Percentiles rank a stretch among this genome's conserved stretches.
Conservation (phyloP, 2,113 vertebrate species). For the Lucifuga dentata region DNA sequence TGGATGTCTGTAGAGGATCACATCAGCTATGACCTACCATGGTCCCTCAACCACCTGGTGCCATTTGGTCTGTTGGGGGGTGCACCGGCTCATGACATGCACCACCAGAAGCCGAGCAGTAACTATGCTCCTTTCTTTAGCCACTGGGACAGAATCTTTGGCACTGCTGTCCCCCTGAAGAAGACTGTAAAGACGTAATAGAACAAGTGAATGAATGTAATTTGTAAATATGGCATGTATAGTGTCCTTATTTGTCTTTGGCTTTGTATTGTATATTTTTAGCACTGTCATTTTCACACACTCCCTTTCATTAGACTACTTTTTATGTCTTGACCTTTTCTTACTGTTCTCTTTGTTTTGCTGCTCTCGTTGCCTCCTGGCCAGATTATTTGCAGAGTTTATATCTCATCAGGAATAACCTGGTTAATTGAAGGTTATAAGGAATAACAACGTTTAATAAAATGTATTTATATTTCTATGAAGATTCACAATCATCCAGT, state of each 20-base stretch:
- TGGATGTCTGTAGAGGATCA: constrained; percentile 83
- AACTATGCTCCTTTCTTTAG: constrained; percentile 83
- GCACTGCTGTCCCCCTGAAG: constrained; percentile 53
- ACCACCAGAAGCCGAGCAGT: constrained; percentile 77
- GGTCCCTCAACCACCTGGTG: constrained; percentile 72
- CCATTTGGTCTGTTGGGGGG: constrained; percentile 78
- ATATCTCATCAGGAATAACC: too few relatives aligned
- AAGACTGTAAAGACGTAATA: constrained; percentile 3
- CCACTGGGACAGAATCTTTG: constrained; percentile 81
- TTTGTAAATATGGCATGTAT: constrained; percentile 9
- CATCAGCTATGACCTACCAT: constrained; percentile 81
- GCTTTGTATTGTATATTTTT: not conserved
- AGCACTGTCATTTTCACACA: not conserved
- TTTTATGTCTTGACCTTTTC: not conserved
- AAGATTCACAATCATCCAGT: too few relatives aligned
- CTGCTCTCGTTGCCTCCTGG: not conserved
- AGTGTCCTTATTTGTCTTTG: not conserved
- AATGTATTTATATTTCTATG: too few relatives aligned
- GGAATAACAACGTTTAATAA: too few relatives aligned
- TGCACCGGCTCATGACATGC: constrained; percentile 79
- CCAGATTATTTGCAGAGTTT: not conserved
- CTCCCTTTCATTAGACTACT: not conserved
- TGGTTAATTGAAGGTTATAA: too few relatives aligned
- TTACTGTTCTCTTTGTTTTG: not conserved
- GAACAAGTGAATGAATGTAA: not conserved